These are phyloP conservation scores for Mobula birostris DNA, from an alignment of 2,113 vertebrate species.

Conservation along the genomic window DNA sequence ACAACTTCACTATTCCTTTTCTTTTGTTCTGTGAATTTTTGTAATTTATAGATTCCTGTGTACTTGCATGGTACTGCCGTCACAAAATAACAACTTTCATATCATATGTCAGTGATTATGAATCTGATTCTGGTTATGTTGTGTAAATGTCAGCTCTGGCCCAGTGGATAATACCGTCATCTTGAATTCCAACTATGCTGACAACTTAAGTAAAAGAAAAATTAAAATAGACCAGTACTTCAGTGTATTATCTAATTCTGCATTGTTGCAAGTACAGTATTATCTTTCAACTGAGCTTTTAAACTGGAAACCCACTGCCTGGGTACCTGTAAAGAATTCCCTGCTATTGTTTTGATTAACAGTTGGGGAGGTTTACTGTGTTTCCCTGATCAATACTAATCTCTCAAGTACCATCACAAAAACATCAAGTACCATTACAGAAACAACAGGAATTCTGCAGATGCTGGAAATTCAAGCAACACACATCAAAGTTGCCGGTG, in stretches of 20 bases:
- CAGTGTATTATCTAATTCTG: background rate
- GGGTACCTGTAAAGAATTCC: background rate
- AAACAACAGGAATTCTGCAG: too few relatives aligned
- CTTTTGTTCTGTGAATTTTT: too few relatives aligned
- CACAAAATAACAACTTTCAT: too few relatives aligned
- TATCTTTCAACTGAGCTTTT: background rate
- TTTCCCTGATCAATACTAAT: background rate
- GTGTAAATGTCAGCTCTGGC: background rate
- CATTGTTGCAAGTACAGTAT: background rate
- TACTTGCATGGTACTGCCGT: too few relatives aligned
- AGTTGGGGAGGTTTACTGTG: background rate
- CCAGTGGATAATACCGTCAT: background rate
- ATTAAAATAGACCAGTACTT: background rate
- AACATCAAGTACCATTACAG: background rate
- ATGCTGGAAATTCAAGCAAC: too few relatives aligned
- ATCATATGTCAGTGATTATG: too few relatives aligned
- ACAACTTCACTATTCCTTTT: too few relatives aligned
- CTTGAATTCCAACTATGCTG: background rate
- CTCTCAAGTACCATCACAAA: background rate
- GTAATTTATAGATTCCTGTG: too few relatives aligned
- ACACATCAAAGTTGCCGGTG: too few relatives aligned
- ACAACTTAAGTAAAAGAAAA: background rate
- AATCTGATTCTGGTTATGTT: background rate
- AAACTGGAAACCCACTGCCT: background rate
- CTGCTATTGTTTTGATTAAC: background rate